Evolutionary conservation across 2,113 vertebrate species (phyloP), one percentile per base, ranked within the genome.

Genomic region (Calidris pugnax): DNA sequence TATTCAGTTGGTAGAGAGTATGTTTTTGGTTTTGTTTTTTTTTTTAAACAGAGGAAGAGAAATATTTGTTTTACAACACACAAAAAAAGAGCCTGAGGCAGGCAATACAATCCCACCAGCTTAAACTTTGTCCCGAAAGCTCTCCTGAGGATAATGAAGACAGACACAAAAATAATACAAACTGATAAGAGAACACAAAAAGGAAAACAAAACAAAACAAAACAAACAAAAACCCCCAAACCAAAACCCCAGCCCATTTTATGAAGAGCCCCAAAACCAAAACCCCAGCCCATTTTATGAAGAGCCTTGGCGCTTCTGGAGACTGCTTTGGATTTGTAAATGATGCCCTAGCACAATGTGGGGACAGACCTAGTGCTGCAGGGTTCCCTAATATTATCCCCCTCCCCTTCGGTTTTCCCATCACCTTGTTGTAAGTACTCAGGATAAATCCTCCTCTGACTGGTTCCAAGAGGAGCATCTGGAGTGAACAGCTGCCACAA

Each of bases 131-230:
- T 90, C 59, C 84, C 26, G 3, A 94, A 93, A 89, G 8, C 77
- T 94, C 93, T 97, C 96, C 95, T 95, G 90, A 90, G 96, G 89
- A 95, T 95, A 95, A 95, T 63, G 41, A 91, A 90, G 75, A 94
- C 56, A 95, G 96, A 97, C 92, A 90, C 75, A 45, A 96, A 97
- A 86, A 90, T 72, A 92, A 97, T 83, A 91, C 32, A 84, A 95
- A 96, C 68, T 60, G 45, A 48, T 89, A 91, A 84, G 17, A 91
- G 69, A 91, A 96, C 45, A 69, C 9, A 57, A 41, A 75, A 85
- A 45, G 69, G 63, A 82, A 55, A 53, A 41, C n/a, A 75, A 85
- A 45, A 80, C 18, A 17, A 72, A 82, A 55, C 85, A 73, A n/a
- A 73, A 33, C 37, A 22, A 74, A 41, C 10, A 41, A 41, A 41